Evolutionary conservation across 2,888 invertebrate genomes (phyloP).

Genomic region (Plagodis dolabraria): DNA sequence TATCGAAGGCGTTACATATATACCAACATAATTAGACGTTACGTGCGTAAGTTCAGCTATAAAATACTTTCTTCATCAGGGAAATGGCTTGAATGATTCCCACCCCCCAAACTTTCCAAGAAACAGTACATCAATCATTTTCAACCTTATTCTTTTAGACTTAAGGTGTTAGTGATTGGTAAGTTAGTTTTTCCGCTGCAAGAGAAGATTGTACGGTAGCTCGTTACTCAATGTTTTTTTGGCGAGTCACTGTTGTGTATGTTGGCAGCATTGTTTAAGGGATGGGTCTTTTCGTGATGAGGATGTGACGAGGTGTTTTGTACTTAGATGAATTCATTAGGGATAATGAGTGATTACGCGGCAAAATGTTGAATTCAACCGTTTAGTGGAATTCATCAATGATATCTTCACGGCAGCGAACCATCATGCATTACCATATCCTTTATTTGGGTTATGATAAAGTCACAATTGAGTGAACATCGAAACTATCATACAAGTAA

Average conservation of each 20-base stretch:
- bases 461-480: too few species aligned
- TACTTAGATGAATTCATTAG: conserved; percentile 22
- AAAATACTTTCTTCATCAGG: conserved; percentile 71
- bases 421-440: too few species aligned
- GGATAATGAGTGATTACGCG: conserved; percentile 27
- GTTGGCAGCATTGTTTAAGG: conserved; percentile 41
- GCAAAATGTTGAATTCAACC: conserved; percentile 12
- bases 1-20: conserved; percentile 9
- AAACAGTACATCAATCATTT: conserved; percentile 18
- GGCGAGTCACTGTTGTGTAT: conserved; percentile 51
- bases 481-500: too few species aligned
- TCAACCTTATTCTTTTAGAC: conserved; percentile 23
- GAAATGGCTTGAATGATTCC: conserved; percentile 61
- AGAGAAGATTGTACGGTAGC: conserved; percentile 24
- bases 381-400: conserved; percentile 1
- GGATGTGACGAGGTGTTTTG: conserved; percentile 40
- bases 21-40: conserved; percentile 34
- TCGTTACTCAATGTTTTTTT: conserved; percentile 52
- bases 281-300: conserved; percentile 37
- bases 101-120: conserved; percentile 35
- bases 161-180: conserved; percentile 22
- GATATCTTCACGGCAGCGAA: neutral
- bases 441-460: too few species aligned
- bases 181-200: conserved; percentile 9
- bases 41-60: conserved; percentile 40